Percentiles rank a stretch among this genome's conserved stretches.
These are phyloP conservation scores for Zeugodacus cucurbitae DNA, from an alignment of 1,140 invertebrate species.

Conservation along the genomic window DNA sequence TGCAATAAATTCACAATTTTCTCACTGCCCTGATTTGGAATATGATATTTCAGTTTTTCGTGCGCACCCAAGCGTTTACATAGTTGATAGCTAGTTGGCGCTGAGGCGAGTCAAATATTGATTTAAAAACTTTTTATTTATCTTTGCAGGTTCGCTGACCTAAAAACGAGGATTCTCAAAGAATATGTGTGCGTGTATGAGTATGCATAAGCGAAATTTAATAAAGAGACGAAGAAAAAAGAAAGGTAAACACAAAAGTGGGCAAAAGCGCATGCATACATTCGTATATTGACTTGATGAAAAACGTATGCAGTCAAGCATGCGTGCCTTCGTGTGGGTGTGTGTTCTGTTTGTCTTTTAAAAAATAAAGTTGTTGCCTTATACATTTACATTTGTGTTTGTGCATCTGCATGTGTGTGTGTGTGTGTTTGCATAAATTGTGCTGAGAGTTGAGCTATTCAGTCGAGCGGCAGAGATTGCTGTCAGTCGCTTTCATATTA, in stretches of 20 bases:
- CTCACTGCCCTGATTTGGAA: neutral
- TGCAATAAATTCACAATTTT: neutral
- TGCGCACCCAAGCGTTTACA: neutral
- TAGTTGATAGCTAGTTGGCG: neutral
- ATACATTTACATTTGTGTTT: neutral
- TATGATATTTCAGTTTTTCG: neutral
- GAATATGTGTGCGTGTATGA: neutral
- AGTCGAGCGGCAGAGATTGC: constrained; percentile 24
- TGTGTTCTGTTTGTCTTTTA: too few relatives aligned
- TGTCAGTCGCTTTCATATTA: neutral
- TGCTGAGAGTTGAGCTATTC: constrained; percentile 4
- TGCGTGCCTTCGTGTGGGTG: too few relatives aligned
- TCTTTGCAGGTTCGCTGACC: neutral
- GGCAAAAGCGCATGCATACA: neutral
- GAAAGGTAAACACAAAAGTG: neutral
- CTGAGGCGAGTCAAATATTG: neutral
- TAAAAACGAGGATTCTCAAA: neutral
- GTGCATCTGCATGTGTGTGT: neutral
- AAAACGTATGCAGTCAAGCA: neutral
- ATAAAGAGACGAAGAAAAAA: neutral
- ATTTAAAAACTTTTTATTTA: neutral
- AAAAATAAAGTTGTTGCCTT: neutral
- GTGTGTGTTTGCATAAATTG: neutral
- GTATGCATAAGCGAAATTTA: neutral
- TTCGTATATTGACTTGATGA: neutral